Evolutionary conservation across 1,140 invertebrate genomes (phyloP).

Genomic region (Asbolus verrucosus): DNA sequence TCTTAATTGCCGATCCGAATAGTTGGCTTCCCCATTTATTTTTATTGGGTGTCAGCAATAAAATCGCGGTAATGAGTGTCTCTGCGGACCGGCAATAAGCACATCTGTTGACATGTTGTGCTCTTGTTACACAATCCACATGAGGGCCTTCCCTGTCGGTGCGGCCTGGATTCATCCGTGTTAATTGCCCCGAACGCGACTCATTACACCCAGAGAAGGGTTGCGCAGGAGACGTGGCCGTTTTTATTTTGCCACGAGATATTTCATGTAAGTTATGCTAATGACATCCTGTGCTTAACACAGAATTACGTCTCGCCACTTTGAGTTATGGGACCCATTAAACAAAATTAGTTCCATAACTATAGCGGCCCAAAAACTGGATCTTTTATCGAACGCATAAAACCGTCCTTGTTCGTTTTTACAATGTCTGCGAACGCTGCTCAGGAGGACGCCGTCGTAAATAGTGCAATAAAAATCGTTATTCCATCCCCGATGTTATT

Average conservation of each 20-base stretch:
- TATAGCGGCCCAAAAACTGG: conserved; percentile 16
- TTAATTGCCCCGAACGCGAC: conserved; percentile 42
- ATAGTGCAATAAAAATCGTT: conserved; percentile 22
- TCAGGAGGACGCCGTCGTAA: conserved; percentile 3
- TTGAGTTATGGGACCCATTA: conserved; percentile 40
- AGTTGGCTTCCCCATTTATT: too few relatives aligned
- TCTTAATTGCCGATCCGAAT: too few relatives aligned
- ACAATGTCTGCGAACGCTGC: too few relatives aligned
- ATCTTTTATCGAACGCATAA: conserved; percentile 15
- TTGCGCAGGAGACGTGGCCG: conserved; percentile 15
- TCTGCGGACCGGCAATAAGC: conserved; percentile 40
- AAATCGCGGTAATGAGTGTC: conserved; percentile 43
- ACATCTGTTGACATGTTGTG: conserved; percentile 42
- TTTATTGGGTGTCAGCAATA: conserved; percentile 32
- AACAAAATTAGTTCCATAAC: conserved; percentile 35
- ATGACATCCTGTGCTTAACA: conserved; percentile 45
- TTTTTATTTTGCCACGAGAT: conserved; percentile 31
- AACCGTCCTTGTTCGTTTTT: conserved; percentile 14
- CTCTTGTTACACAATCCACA: conserved; percentile 34
- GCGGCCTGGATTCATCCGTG: conserved; percentile 24
- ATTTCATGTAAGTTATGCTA: conserved; percentile 43
- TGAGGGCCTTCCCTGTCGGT: conserved; percentile 16
- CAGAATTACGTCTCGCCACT: conserved; percentile 21
- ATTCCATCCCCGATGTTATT: conserved; percentile 51
- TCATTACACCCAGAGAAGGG: conserved; percentile 37